Evolutionary conservation across 64 coral and sea anemone genomes (phyloP).

Genomic region (Pachyseris speciosa): DNA sequence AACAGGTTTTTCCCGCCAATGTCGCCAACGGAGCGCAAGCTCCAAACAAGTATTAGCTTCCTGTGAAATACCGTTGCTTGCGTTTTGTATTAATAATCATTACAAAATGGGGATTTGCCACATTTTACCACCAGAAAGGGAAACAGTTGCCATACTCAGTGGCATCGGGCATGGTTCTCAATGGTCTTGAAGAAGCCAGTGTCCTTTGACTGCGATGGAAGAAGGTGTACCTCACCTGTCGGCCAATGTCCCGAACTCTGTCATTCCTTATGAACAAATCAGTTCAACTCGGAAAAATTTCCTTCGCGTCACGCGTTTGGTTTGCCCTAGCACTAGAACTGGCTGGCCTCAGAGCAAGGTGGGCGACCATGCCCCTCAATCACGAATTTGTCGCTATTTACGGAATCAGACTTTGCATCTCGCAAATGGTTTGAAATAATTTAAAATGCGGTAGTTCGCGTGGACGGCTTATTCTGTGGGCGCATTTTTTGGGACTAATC

Average conservation of each 20-base stretch:
- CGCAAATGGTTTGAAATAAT: too few species aligned
- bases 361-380: too few species aligned
- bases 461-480: too few species aligned
- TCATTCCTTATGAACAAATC: not conserved
- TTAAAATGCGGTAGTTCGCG: too few species aligned
- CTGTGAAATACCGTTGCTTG: constrained; percentile 33
- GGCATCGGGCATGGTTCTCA: not conserved
- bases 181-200: not conserved
- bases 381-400: too few species aligned
- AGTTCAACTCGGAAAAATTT: too few species aligned
- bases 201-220: not conserved
- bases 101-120: not conserved
- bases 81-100: not conserved
- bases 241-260: not conserved
- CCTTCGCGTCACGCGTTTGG: too few species aligned
- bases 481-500: too few species aligned
- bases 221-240: not conserved
- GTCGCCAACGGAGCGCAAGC: constrained; percentile 64
- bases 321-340: too few species aligned
- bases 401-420: too few species aligned
- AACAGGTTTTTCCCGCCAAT: constrained; percentile 84
- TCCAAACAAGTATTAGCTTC: constrained; percentile 93
- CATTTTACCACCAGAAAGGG: not conserved
- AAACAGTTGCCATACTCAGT: not conserved
- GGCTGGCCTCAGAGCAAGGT: too few species aligned